phyloP scores from a whole-genome alignment of 1,140 invertebrate genomes.

The Eupeodes corollae region DNA sequence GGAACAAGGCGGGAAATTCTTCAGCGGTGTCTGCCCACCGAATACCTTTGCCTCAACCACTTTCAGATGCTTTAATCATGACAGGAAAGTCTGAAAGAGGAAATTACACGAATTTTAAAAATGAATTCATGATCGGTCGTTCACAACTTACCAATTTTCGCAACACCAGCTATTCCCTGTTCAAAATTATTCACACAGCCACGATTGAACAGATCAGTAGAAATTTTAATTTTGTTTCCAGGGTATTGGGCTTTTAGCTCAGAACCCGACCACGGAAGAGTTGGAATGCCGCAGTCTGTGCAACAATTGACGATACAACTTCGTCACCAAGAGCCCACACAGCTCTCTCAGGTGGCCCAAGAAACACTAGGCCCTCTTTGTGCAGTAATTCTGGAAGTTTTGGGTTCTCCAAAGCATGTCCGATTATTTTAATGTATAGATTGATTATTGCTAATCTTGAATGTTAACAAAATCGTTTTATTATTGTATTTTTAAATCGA shows the following conservation, averaged over 20 bases:
- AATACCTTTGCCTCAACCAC: conserved; percentile 98
- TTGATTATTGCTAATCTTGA: no score
- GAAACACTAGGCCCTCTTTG: conserved; percentile 77
- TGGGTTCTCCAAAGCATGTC: conserved; percentile 98
- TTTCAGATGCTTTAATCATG: conserved; percentile 99
- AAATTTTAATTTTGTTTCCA: conserved; percentile 84
- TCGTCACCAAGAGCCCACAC: conserved; percentile 99
- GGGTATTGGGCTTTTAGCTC: conserved; percentile 74
- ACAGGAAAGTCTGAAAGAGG: conserved; percentile 69
- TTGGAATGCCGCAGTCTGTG: conserved; percentile 98
- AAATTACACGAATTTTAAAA: background rate
- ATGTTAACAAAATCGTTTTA: no score
- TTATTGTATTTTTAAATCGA: no score
- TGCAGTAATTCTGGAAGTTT: conserved; percentile 90
- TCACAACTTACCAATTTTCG: conserved; percentile 66
- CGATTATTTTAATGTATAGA: no score
- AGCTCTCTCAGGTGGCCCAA: conserved; percentile 92
- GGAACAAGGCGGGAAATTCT: conserved; percentile 83
- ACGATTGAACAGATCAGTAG: conserved; percentile 79
- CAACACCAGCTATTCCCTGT: conserved; percentile 74
- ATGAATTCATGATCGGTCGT: background rate
- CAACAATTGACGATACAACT: conserved; percentile 98
- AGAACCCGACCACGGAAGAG: conserved; percentile 95
- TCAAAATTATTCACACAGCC: conserved; percentile 84
- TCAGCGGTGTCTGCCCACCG: conserved; percentile 85